Base-by-base conservation (phyloP, 1,140 invertebrate species). In the Mylabris phalerata region DNA sequence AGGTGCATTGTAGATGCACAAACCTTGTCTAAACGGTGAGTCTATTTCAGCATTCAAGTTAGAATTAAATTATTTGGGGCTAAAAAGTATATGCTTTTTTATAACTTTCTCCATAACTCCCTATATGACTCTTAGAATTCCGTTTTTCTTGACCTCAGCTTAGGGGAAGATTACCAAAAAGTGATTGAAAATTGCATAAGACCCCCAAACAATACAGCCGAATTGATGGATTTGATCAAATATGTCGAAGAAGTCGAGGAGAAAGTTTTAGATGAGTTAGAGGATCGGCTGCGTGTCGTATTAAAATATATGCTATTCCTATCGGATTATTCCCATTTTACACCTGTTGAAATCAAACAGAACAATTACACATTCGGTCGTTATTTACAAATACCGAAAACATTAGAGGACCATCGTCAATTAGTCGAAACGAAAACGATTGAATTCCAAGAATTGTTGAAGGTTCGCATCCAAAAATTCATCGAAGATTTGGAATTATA, bases 401-500 rank as follows among this genome's bases (percentile, higher is more conserved):
- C 95, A 7, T 84, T 96, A 60, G 85, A 93, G 57, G 86, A 95
- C 65, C 85, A 92, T 74, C 80, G 84, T 59, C 76, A 82, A 10
- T 91, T 95, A 44, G 80, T 93, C 13, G 84, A 85, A 13, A 81
- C 86, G 45, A 96, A 97, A 80, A 87, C 84, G 32, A 76, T 81
- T 3, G 93, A 97, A 72, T 96, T 91, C 75, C 90, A 97, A 76
- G 87, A 89, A 47, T 76, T 81, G 10, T 78, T 97, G 0, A 86
- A 85, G 73, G 74, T 77, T 59, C 73, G 66, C 48, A 86, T 86
- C 4, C 74, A 82, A 45, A 83, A 84, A 65, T 93, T 95, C 69
- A 78, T 82, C 49, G 84, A 90, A 42, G 92, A 96, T 64, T 73
- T 98, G 48, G 83, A 90, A 41, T 73, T 84, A 9, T 95, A 91